Evolutionary conservation across 2,888 invertebrate species (phyloP).

Genomic region (Meta bourneti): DNA sequence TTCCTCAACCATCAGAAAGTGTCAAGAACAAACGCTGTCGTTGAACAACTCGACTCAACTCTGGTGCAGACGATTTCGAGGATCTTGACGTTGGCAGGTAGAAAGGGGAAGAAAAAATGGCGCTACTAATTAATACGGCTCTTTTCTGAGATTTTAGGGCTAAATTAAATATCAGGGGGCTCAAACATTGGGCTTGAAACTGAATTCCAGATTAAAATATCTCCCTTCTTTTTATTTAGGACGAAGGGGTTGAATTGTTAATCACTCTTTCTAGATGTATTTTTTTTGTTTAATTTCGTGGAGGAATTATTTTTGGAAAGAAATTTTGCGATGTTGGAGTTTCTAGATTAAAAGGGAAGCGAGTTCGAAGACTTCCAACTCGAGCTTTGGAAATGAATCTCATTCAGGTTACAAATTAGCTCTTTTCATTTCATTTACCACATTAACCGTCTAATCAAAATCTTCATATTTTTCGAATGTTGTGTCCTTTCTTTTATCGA

Average conservation of each 20-base stretch:
- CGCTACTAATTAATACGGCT: slow-evolving; percentile 28
- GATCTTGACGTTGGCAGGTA: not conserved
- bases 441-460: not conserved
- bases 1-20: slow-evolving; percentile 24
- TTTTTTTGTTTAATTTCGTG: not conserved
- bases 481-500: not conserved
- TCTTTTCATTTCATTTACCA: not conserved
- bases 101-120: not conserved
- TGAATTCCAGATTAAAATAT: slow-evolving; percentile 27
- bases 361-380: not conserved
- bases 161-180: slow-evolving; percentile 23
- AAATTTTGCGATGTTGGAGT: not conserved
- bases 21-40: slow-evolving; percentile 6
- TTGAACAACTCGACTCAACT: not conserved
- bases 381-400: not conserved
- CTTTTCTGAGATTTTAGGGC: slow-evolving; percentile 1
- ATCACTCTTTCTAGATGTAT: not conserved
- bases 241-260: slow-evolving; percentile 2
- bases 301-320: not conserved
- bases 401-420: not conserved
- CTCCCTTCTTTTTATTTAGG: not conserved
- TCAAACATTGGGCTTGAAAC: slow-evolving; percentile 10
- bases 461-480: not conserved
- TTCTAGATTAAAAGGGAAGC: not conserved
- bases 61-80: not conserved